phyloP scores from a whole-genome alignment of 1,140 invertebrate genomes.

The Acarapis woodi region DNA sequence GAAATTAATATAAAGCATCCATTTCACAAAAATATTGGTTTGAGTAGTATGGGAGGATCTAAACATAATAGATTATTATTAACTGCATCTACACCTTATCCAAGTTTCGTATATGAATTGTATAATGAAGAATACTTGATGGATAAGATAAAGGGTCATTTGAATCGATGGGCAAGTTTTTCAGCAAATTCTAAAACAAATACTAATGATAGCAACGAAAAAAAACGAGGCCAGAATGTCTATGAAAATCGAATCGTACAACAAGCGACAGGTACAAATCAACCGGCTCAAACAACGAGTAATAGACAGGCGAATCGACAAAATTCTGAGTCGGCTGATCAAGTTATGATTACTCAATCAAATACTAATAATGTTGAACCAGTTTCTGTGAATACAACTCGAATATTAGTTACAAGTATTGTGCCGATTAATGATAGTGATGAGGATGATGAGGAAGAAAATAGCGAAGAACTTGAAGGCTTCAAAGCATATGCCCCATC shows the following conservation, averaged over 20 bases:
- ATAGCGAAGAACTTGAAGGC: conserved; percentile 1
- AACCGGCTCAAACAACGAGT: not conserved
- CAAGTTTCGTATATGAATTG: conserved; percentile 14
- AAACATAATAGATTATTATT: not conserved
- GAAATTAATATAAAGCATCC: conserved; percentile 25
- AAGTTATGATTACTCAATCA: no score
- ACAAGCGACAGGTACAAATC: not conserved
- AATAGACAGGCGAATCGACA: no score
- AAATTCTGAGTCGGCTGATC: no score
- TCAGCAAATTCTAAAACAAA: not conserved
- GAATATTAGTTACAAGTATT: conserved; percentile 1
- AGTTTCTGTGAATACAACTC: not conserved
- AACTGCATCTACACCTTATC: conserved; percentile 18
- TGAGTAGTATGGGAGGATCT: conserved; percentile 4
- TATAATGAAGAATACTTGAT: conserved; percentile 6
- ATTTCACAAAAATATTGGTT: conserved; percentile 6
- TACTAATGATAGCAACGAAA: not conserved
- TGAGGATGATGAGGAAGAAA: not conserved
- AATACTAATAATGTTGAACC: not conserved
- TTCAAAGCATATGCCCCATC: not conserved
- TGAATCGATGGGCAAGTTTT: conserved; percentile 1
- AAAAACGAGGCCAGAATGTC: not conserved
- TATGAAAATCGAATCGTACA: not conserved
- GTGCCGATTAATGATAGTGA: not conserved
- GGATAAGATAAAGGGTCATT: conserved; percentile 1